Evolutionary conservation across 1,140 invertebrate species (phyloP), one percentile per base, ranked within the genome.

Genomic region (Chironomus striatipennis): DNA sequence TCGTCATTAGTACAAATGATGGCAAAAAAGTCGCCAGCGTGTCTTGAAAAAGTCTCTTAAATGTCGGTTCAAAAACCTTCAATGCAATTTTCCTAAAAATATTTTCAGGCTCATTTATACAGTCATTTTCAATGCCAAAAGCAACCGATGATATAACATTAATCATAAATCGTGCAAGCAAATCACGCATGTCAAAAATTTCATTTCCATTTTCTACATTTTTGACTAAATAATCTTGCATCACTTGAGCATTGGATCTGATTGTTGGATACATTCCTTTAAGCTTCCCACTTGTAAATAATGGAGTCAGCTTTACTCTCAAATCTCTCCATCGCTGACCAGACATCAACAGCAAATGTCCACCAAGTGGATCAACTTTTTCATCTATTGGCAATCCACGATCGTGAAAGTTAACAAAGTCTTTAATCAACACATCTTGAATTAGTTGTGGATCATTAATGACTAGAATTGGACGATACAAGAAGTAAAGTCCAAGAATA

Each of bases 241-340:
- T 8, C 9, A 47, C 43, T 47, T 47, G 9, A 12, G 43, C 2
- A 8, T 15, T 12, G 15, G 9, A 8, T 2, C 43, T 8, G 2
- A 47, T 47, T 47, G 43, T 47, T 47, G 43, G 43, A 15, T 12
- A 47, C 43, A 47, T 47, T 3, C 79, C 75, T 47, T 76, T 83
- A 0, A 77, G 80, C 5, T 81, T 83, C 72, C 77, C 79, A 1
- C 81, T 82, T 21, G 86, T 89, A 77, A 90, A 90, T 0, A 85
- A 85, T 6, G 88, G 88, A 42, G 87, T 87, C 34, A 90, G 81
- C 74, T 89, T 86, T 7, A 84, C 81, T 73, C 89, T 81, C 47
- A 90, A 81, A 57, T 84, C 79, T 73, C 85, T 85, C 89, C 89
- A 91, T 24, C 83, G 80, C 9, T 84, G 80, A 10, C 85, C 87